A percentile compares a stretch with the other conserved stretches of the same genome.
These are phyloP conservation scores for Liparis tanakae DNA, from an alignment of 2,797 vertebrate genomes.

Conservation along the genomic window DNA sequence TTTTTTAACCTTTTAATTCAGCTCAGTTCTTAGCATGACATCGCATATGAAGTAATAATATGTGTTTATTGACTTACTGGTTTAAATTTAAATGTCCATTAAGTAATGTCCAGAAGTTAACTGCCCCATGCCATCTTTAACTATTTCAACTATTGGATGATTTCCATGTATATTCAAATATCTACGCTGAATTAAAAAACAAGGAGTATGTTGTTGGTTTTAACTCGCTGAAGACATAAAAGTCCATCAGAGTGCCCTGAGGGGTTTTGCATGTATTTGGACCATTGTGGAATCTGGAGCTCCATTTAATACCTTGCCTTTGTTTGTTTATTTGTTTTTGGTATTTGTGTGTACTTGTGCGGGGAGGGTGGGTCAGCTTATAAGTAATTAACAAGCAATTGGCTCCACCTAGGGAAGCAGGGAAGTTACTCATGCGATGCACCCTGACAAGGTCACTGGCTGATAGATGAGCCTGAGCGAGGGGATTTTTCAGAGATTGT, in stretches of 20 bases:
- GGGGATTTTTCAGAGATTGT: slow-evolving; percentile 77
- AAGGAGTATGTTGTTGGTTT: neutral
- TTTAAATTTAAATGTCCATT: slow-evolving; percentile 2
- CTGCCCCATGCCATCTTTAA: neutral
- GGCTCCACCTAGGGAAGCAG: slow-evolving; percentile 69
- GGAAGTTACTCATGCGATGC: slow-evolving; percentile 79
- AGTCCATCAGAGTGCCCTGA: neutral
- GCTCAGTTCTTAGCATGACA: neutral
- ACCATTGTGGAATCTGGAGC: slow-evolving; percentile 5
- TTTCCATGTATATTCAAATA: neutral
- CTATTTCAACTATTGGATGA: neutral
- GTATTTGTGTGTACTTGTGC: slow-evolving; percentile 32
- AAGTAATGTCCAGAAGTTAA: neutral
- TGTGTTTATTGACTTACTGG: neutral
- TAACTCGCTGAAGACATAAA: slow-evolving; percentile 14
- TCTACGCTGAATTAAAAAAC: neutral
- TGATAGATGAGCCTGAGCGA: slow-evolving; percentile 81
- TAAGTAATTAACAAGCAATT: slow-evolving; percentile 76
- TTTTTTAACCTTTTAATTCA: slow-evolving; percentile 2
- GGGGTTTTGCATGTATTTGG: slow-evolving; percentile 12
- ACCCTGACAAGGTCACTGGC: slow-evolving; percentile 83
- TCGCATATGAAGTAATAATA: neutral
- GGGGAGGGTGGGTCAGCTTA: slow-evolving; percentile 48
- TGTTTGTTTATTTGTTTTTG: slow-evolving; percentile 64
- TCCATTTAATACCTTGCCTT: slow-evolving; percentile 21